Base-by-base conservation (phyloP, 2,888 invertebrate species). In the Arrhopalites spinosus region DNA sequence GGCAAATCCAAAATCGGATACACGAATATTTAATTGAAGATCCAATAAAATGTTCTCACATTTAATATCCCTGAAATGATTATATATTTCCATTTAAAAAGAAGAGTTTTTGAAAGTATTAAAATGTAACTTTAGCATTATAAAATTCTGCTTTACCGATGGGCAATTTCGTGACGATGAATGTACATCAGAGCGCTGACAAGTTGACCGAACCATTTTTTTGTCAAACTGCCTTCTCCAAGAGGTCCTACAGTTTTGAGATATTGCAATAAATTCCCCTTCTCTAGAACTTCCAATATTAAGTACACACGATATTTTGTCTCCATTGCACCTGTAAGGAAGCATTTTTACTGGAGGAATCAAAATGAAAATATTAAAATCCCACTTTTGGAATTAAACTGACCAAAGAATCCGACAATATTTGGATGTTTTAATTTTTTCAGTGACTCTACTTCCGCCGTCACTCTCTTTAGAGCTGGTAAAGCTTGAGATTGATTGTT, bases 21-120 rank as follows among this genome's bases (percentile, higher is more conserved):
- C 5, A 61, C 66, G 23, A 0, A 78, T 53, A 50, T 76, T 69
- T 23, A 61, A 29, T 7, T 71, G 27, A 2, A 17, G 27, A 43
- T 76, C 73, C 53, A 78, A 20, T 15, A 78, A 27, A 56, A 78
- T 73, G 59, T 78, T 78, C 36, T 78, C 78, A 64, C 75, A 76
- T 61, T 78, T 78, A 2, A 78, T 50, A 63, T 78, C 76, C 30
- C 78, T n/a, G n/a, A n/a, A n/a, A n/a, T n/a, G n/a, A n/a, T n/a
- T n/a, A n/a, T 69, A 43, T 20, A 20, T 43, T 30, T 27, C 20
- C 59, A 11, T n/a, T n/a, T n/a, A n/a, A n/a, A n/a, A n/a, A n/a
- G n/a, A n/a, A n/a, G n/a, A n/a, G n/a, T n/a, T n/a, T n/a, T n/a
- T n/a, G n/a, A n/a, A n/a, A n/a, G n/a, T n/a, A n/a, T n/a, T n/a